A percentile compares a stretch with the other conserved stretches of the same genome.
Conservation (phyloP, 1,140 invertebrate species). For the Euborellia annulipes region DNA sequence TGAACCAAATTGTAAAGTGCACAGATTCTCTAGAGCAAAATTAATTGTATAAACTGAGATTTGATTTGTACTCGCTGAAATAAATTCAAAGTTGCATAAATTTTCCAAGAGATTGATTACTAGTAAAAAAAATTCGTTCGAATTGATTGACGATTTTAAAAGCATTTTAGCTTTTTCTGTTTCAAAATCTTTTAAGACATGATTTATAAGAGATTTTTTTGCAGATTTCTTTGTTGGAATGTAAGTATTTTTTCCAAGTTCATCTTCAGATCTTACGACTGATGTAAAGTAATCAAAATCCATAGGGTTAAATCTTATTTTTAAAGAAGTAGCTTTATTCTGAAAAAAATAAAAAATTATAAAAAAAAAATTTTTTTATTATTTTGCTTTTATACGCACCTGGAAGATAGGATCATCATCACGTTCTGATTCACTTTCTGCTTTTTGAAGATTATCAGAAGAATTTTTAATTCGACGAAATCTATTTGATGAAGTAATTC, state of each 20-base stretch:
- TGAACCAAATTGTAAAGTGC: slow-evolving; percentile 39
- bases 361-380: too few relatives aligned
- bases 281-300: slow-evolving; percentile 48
- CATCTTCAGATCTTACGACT: slow-evolving; percentile 35
- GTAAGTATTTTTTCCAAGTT: slow-evolving; percentile 21
- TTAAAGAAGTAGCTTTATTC: slow-evolving; percentile 34
- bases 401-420: too few relatives aligned
- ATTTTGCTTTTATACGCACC: too few relatives aligned
- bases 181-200: too few relatives aligned
- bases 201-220: not conserved
- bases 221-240: slow-evolving; percentile 3
- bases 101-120: slow-evolving; percentile 40
- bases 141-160: too few relatives aligned
- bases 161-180: too few relatives aligned
- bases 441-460: too few relatives aligned
- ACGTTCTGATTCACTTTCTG: too few relatives aligned
- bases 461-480: too few relatives aligned
- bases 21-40: slow-evolving; percentile 41
- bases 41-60: slow-evolving; percentile 40
- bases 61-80: slow-evolving; percentile 29
- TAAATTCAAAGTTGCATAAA: slow-evolving; percentile 37
- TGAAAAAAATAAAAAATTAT: too few relatives aligned
- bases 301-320: slow-evolving; percentile 39
- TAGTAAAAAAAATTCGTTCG: slow-evolving; percentile 34
- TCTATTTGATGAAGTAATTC: too few relatives aligned